Conservation (phyloP, 2,888 invertebrate species). For the Leptura quadrifasciata region DNA sequence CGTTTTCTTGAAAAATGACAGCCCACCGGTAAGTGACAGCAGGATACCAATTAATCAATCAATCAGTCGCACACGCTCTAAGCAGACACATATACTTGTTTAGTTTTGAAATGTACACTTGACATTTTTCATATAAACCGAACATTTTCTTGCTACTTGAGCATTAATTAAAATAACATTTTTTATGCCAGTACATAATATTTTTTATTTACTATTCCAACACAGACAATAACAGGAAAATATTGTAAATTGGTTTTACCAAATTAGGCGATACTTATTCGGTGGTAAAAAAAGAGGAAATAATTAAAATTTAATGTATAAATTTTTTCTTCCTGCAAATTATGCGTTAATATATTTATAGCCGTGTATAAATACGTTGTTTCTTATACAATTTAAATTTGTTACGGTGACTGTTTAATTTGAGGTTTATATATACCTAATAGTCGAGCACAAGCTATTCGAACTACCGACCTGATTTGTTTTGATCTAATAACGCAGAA, state of each 20-base stretch:
- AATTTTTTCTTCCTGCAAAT: conserved; percentile 7
- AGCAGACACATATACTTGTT: conserved; percentile 5
- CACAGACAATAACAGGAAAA: neutral
- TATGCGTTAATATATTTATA: neutral
- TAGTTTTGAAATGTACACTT: conserved; percentile 11
- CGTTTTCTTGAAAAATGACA: conserved; percentile 15
- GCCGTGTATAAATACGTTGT: neutral
- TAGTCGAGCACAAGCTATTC: neutral
- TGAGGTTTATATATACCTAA: conserved; percentile 2
- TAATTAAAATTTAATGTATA: conserved; percentile 4
- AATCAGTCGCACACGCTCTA: conserved; percentile 15
- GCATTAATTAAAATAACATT: neutral
- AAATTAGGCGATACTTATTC: neutral
- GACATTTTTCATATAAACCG: conserved; percentile 7
- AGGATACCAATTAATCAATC: conserved; percentile 33
- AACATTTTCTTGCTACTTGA: neutral
- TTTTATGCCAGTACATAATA: neutral
- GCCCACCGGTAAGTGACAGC: conserved; percentile 22
- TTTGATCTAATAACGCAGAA: too few relatives aligned
- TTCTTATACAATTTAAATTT: neutral
- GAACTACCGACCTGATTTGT: too few relatives aligned
- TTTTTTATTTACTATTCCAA: neutral
- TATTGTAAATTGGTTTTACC: conserved; percentile 7
- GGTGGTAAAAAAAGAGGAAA: neutral
- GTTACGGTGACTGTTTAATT: neutral